Conservation (phyloP, 2,888 invertebrate genomes). For the Idaea dimidiata region DNA sequence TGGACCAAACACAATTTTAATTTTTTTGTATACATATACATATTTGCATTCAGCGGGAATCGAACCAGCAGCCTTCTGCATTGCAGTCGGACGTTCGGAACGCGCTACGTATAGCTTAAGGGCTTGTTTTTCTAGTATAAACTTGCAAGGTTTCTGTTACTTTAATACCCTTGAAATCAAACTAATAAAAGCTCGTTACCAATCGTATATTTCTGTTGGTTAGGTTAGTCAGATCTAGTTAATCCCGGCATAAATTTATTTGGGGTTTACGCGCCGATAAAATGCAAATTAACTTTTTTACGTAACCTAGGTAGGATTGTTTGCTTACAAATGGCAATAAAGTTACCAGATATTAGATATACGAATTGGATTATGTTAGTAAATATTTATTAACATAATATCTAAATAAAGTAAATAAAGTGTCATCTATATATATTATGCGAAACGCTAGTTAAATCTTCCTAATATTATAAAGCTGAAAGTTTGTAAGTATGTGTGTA, state of each 20-base stretch:
- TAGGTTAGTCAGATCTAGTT: slow-evolving; percentile 35
- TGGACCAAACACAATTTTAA: too few species aligned
- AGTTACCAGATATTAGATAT: too few species aligned
- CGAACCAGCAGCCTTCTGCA: too few species aligned
- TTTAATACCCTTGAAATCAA: not conserved
- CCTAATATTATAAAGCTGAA: too few species aligned
- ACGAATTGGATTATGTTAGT: too few species aligned
- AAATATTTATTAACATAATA: not conserved
- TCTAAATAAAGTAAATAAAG: not conserved
- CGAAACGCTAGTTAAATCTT: too few species aligned
- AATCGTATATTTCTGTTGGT: slow-evolving; percentile 24
- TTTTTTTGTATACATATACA: too few species aligned
- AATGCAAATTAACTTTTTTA: slow-evolving; percentile 27
- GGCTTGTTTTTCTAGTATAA: slow-evolving; percentile 9
- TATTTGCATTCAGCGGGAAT: too few species aligned
- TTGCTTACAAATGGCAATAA: not conserved
- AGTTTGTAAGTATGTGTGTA: too few species aligned
- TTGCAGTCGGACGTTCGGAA: too few species aligned
- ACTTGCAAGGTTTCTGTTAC: not conserved
- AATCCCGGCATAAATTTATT: slow-evolving; percentile 42
- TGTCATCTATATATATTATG: not conserved
- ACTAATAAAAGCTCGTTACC: not conserved
- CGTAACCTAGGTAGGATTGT: not conserved
- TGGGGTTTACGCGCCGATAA: slow-evolving; percentile 25
- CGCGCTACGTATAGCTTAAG: slow-evolving; percentile 25